Base-by-base conservation (phyloP, 2,888 invertebrate species). In the Mystacides longicornis region DNA sequence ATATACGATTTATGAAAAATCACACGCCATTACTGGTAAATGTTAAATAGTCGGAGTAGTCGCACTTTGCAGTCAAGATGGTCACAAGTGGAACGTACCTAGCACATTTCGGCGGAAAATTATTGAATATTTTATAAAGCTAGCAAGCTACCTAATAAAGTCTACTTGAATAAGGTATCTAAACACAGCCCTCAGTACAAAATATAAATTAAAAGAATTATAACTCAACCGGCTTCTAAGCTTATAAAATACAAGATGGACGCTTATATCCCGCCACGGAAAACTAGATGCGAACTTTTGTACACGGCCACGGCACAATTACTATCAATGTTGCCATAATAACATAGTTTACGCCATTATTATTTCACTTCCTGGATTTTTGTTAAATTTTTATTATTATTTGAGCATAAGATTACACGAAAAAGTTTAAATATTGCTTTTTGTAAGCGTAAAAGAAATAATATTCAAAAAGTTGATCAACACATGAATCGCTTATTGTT, bases 191-290 rank as follows among this genome's bases (percentile, higher is more conserved):
- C 67, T 68, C 70, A 71, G 72, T 71, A 72, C 68, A 74, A 74
- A 73, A 71, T 71, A 71, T 75, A 7, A 37, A 37, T 75, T 73
- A 75, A 74, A 71, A 74, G 75, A 73, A 48, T 53, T 77, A 74
- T 73, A 76, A 76, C 72, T 76, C 74, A 77, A 81, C 85, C 86
- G 85, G 86, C 85, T 85, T 85, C 81, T 80, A 74, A 81, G 78
- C 79, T 80, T 82, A 78, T 77, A 79, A 80, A 81, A 81, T 84
- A 81, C 86, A 86, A 86, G 84, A 86, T 86, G 86, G 86, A 85
- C 82, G 84, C 83, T 80, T 81, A 81, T 82, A 80, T 81, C 80
- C 82, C 78, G 78, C 78, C 79, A 76, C 75, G 74, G 71, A 71
- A 72, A 72, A 74, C 73, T 72, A 71, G 62, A 69, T 71, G 70